Base-by-base conservation (phyloP, 2,888 invertebrate genomes). In the Archips xylosteana region DNA sequence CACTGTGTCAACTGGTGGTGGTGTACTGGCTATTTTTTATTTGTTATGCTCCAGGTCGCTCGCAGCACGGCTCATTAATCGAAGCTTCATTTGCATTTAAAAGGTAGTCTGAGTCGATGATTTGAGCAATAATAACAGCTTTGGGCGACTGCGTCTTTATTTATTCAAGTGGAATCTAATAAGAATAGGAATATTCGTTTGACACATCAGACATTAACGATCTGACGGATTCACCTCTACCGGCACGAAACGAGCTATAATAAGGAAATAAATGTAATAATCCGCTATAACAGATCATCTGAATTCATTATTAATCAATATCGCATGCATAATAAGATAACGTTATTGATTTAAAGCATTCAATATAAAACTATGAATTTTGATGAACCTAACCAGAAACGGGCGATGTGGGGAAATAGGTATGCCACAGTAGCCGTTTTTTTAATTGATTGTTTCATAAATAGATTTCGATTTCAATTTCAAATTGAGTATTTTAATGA, bases 311-410 rank as follows among this genome's bases (percentile, higher is more conserved):
- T 59, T 65, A 74, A 65, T 74, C 61, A 65, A 70, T 65, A 42
- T 65, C 65, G 74, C 74, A 70, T 74, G 57, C 63, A 63, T 70
- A 71, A 71, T 74, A 42, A 74, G 65, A 65, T 69, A 60, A 45
- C 32, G 45, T 45, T 74, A 65, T 74, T 74, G 65, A 74, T 74
- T 65, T 74, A 65, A 69, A 70, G 65, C 64, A 54, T 65, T 65
- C 60, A 65, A 74, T 60, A 61, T 74, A 74, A 67, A 74, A 70
- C 70, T 64, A 68, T 73, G 62, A 73, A 73, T 69, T 70, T 74
- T 70, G 65, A 70, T 65, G 60, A 74, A 51, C 42, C 13, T 10
- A 36, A 62, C 60, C 15, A 64, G 73, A 65, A 47, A 47, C 36
- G 54, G 62, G n/a, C 15, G 45, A 57, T 67, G n/a, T 15, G n/a